A percentile compares a stretch with the other conserved stretches of the same genome.
phyloP scores from a whole-genome alignment of 2,113 vertebrate genomes.

The Sinocyclocheilus maitianheensis region DNA sequence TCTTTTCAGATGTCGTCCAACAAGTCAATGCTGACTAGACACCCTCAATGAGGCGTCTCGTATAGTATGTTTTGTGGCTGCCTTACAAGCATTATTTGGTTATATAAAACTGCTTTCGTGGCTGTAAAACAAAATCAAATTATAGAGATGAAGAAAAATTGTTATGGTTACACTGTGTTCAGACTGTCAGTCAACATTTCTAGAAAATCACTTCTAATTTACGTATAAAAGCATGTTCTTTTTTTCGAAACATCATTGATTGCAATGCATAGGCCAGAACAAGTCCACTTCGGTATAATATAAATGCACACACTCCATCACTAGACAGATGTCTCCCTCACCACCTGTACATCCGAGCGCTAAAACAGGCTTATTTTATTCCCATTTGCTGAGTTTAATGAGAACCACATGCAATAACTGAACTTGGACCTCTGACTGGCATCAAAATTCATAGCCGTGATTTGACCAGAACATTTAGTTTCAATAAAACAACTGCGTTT shows the following conservation, averaged over 20 bases:
- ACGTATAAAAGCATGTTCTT: not conserved
- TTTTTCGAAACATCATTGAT: not conserved
- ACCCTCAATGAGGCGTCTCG: not conserved
- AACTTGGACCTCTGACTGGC: slow-evolving; percentile 37
- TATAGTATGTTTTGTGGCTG: slow-evolving; percentile 10
- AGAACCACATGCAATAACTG: slow-evolving; percentile 45
- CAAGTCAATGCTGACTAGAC: not conserved
- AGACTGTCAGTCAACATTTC: not conserved
- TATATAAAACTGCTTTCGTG: not conserved
- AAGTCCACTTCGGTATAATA: not conserved
- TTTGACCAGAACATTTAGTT: slow-evolving; percentile 35
- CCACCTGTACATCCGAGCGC: slow-evolving; percentile 13
- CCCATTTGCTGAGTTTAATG: slow-evolving; percentile 33
- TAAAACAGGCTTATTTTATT: slow-evolving; percentile 21
- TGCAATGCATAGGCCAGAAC: slow-evolving; percentile 8
- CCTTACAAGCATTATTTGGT: not conserved
- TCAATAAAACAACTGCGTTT: slow-evolving; percentile 37
- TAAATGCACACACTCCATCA: not conserved
- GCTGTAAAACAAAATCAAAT: slow-evolving; percentile 5
- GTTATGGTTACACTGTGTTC: not conserved
- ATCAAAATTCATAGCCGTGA: slow-evolving; percentile 48
- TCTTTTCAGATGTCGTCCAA: not conserved
- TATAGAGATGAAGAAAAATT: not conserved
- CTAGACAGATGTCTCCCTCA: slow-evolving; percentile 26
- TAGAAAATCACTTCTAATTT: not conserved